Conservation (phyloP, 2,113 vertebrate genomes). For the Cromileptes altivelis region DNA sequence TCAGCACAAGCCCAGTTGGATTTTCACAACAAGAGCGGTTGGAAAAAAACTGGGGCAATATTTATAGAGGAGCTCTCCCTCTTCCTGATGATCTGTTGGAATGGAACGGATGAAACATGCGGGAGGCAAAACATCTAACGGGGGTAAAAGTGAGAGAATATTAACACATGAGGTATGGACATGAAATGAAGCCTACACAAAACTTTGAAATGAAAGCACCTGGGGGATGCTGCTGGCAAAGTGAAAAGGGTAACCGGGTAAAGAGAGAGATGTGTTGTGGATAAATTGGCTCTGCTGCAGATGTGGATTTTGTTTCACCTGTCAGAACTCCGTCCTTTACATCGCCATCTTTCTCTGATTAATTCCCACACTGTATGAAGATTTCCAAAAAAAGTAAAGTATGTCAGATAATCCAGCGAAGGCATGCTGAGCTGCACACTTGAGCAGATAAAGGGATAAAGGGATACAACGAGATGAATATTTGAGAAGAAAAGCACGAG, state of each 20-base stretch:
- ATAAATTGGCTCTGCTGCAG: neutral
- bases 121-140: constrained; percentile 3
- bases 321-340: neutral
- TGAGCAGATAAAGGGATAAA: constrained; percentile 39
- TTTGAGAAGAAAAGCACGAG: constrained; percentile 9
- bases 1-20: constrained; percentile 53
- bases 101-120: constrained; percentile 21
- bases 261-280: neutral
- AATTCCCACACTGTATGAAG: neutral
- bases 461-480: constrained; percentile 37
- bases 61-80: constrained; percentile 77
- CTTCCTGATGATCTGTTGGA: constrained; percentile 58
- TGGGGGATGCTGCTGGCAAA: constrained; percentile 21
- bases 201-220: constrained; percentile 26
- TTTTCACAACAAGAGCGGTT: constrained; percentile 19
- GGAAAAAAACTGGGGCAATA: constrained; percentile 68
- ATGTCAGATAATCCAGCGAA: constrained; percentile 11
- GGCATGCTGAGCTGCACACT: constrained; percentile 18
- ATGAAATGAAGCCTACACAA: constrained; percentile 2
- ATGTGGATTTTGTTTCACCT: constrained; percentile 9
- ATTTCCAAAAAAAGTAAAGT: constrained; percentile 57
- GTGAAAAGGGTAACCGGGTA: neutral
- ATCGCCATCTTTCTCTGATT: constrained; percentile 9
- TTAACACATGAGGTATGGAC: neutral
- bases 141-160: constrained; percentile 20